Conservation (phyloP, 2,888 invertebrate species). For the Nemotelus nigrinus region DNA sequence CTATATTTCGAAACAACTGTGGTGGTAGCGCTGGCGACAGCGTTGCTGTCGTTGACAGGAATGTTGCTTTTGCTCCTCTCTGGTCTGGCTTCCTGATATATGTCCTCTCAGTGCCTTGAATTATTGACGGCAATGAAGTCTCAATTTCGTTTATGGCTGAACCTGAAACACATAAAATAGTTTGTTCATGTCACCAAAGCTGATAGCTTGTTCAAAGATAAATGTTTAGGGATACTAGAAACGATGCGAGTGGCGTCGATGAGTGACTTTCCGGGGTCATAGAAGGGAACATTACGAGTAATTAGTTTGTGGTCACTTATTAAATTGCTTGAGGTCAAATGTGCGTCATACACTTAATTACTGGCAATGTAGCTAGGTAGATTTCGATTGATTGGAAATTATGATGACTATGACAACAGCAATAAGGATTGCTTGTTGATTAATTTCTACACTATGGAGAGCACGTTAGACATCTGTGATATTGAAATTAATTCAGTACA, state of each 20-base stretch:
- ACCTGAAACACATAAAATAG: constrained; percentile 43
- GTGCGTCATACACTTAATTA: constrained; percentile 30
- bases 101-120: constrained; percentile 45
- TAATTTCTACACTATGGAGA: too few relatives aligned
- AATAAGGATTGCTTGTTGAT: too few relatives aligned
- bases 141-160: constrained; percentile 45
- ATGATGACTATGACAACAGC: neutral
- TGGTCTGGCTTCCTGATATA: constrained; percentile 39
- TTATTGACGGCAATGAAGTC: constrained; percentile 44
- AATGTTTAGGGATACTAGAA: constrained; percentile 17
- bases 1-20: neutral
- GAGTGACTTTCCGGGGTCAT: neutral
- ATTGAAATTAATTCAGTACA: too few relatives aligned
- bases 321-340: neutral
- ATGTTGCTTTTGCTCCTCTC: constrained; percentile 10
- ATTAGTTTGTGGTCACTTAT: constrained; percentile 29
- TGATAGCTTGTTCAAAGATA: constrained; percentile 20
- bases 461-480: too few relatives aligned
- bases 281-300: constrained; percentile 11
- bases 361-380: neutral
- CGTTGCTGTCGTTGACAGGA: constrained; percentile 23
- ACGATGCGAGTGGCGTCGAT: neutral
- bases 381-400: constrained; percentile 8
- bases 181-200: constrained; percentile 27
- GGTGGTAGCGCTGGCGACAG: constrained; percentile 4